Base-by-base conservation (phyloP, 1,140 invertebrate genomes). In the Bombyx mori region DNA sequence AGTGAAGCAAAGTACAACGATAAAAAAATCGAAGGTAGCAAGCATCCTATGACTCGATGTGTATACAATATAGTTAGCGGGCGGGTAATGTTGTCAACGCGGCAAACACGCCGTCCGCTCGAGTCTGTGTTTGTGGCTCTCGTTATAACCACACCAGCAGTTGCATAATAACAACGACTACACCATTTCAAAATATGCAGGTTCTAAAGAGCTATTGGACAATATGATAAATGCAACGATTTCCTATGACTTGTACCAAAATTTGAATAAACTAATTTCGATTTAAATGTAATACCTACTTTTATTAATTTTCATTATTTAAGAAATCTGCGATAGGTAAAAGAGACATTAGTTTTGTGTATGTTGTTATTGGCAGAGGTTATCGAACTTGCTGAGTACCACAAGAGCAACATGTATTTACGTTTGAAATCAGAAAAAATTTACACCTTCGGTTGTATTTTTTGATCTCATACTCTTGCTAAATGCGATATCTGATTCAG, bases 341-440 rank as follows among this genome's bases (percentile, higher is more conserved):
- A 35, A 35, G 26, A 35, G 26, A 35, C 26, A 35, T 35, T 35
- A 35, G 26, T 35, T 35, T 35, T 35, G 26, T 0, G 10, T 26
- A 26, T 12, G 48, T 51, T 46, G 54, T 49, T 42, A 42, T 56
- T 49, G 46, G n/a, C 42, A 45, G 42, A 68, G 73, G 75, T 76
- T 63, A 71, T 70, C 64, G 77, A 78, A 67, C 79, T 68, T 26
- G 52, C 52, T 51, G 53, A 68, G 56, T 42, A 60, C 56, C 55
- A 63, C 26, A 6, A 44, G 59, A 62, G 62, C 59, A 69, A 68
- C 77, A 60, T 62, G 50, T 81, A 74, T 86, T 83, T 83, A 74
- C 76, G 69, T 52, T 66, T 22, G 63, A 70, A 79, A 81, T 79
- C 71, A 81, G 69, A 69, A 71, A 66, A 73, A 82, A 79, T 86